These are phyloP conservation scores for Aradus depressus DNA, from an alignment of 2,888 invertebrate species.

Conservation along the genomic window DNA sequence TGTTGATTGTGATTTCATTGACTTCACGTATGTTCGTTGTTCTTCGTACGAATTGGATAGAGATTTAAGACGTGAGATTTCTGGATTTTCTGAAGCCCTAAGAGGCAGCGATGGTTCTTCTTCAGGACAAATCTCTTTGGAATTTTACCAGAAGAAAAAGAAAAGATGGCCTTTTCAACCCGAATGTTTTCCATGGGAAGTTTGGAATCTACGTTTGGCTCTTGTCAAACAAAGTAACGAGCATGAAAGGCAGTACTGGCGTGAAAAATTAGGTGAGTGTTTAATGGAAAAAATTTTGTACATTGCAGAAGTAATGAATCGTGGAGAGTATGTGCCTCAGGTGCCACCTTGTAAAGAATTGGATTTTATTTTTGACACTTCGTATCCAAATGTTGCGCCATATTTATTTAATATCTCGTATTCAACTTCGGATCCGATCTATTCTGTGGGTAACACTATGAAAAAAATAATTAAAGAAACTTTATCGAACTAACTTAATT, in stretches of 20 bases:
- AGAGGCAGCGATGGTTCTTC: slow-evolving; percentile 56
- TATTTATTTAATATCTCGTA: slow-evolving; percentile 93
- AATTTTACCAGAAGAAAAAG: slow-evolving; percentile 88
- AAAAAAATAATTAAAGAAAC: slow-evolving; percentile 83
- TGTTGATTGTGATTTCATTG: slow-evolving; percentile 95
- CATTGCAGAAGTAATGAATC: slow-evolving; percentile 90
- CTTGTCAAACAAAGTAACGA: slow-evolving; percentile 75
- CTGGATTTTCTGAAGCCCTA: slow-evolving; percentile 63
- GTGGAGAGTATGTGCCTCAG: slow-evolving; percentile 91
- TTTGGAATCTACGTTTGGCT: slow-evolving; percentile 91
- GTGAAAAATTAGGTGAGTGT: slow-evolving; percentile 77
- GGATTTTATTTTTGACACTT: slow-evolving; percentile 87
- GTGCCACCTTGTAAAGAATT: slow-evolving; percentile 87
- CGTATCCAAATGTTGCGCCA: slow-evolving; percentile 87
- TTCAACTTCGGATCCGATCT: too few relatives aligned
- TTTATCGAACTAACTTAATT: slow-evolving; percentile 45
- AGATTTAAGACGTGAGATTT: slow-evolving; percentile 61
- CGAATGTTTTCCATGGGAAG: slow-evolving; percentile 95
- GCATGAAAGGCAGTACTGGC: slow-evolving; percentile 72
- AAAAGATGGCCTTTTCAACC: slow-evolving; percentile 81
- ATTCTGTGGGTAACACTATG: slow-evolving; percentile 78
- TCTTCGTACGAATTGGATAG: slow-evolving; percentile 67
- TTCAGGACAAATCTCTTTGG: slow-evolving; percentile 77
- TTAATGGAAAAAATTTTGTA: slow-evolving; percentile 88
- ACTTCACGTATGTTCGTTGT: slow-evolving; percentile 92